These are phyloP conservation scores for Cyprinus carpio DNA, from an alignment of 2,113 vertebrate species.

Conservation along the genomic window DNA sequence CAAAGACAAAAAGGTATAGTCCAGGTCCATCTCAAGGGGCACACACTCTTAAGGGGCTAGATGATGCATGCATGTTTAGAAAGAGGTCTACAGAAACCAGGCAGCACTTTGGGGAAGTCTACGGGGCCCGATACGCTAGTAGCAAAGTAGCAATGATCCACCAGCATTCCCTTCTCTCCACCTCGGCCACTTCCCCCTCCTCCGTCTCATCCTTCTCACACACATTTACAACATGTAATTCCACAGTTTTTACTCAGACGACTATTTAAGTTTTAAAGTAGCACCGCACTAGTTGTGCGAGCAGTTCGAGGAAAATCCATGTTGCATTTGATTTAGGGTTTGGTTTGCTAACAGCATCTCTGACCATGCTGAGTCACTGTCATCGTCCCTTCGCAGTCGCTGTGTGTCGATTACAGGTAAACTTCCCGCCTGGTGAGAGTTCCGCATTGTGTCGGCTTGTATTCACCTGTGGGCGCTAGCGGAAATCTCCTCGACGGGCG, in stretches of 20 bases:
- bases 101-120: slow-evolving; percentile 76
- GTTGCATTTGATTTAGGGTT: slow-evolving; percentile 45
- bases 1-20: slow-evolving; percentile 36
- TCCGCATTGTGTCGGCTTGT: slow-evolving; percentile 95
- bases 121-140: slow-evolving; percentile 84
- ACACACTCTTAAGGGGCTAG: slow-evolving; percentile 48
- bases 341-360: slow-evolving; percentile 51
- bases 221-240: slow-evolving; percentile 36
- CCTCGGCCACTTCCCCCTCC: slow-evolving; percentile 64
- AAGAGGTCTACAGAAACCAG: slow-evolving; percentile 88
- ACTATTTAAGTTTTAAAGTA: slow-evolving; percentile 26
- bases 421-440: slow-evolving; percentile 98
- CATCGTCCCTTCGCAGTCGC: not conserved
- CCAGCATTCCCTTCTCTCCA: slow-evolving; percentile 80
- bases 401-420: slow-evolving; percentile 84
- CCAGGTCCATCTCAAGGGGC: slow-evolving; percentile 18
- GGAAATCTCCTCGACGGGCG: slow-evolving; percentile 93
- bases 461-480: slow-evolving; percentile 93
- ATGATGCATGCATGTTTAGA: slow-evolving; percentile 91
- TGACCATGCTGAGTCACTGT: slow-evolving; percentile 35
- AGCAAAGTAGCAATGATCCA: slow-evolving; percentile 80
- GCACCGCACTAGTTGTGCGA: slow-evolving; percentile 15
- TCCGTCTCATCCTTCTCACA: slow-evolving; percentile 36
- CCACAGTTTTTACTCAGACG: slow-evolving; percentile 19
- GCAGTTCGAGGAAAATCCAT: slow-evolving; percentile 32